Conservation (phyloP, 30 jellyfish, hydroid and myxozoan species). For the Pelagia noctiluca region DNA sequence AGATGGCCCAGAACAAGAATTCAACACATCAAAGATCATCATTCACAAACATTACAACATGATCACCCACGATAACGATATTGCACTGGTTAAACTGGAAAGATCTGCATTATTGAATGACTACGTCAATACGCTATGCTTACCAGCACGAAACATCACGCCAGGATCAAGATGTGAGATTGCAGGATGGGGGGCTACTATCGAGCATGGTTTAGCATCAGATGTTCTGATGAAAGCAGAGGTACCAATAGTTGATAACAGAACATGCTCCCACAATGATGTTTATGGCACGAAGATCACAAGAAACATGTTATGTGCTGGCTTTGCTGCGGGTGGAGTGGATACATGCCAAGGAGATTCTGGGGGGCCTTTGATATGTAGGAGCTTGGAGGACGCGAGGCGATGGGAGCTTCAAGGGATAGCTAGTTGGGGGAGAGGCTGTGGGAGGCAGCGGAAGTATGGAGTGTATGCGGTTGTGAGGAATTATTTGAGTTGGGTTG, state of each 20-base stretch:
- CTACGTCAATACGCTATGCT: constrained; percentile 72
- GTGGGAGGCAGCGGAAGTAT: constrained; percentile 84
- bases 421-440: constrained; percentile 95
- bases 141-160: constrained; percentile 49
- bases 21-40: constrained; percentile 50
- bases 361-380: constrained; percentile 94
- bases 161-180: constrained; percentile 69
- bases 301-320: constrained; percentile 92
- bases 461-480: constrained; percentile 83
- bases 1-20: constrained; percentile 68
- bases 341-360: constrained; percentile 92
- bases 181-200: constrained; percentile 95
- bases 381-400: constrained; percentile 20
- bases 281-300: constrained; percentile 77
- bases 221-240: constrained; percentile 68
- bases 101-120: constrained; percentile 38
- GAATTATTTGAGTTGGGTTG: constrained; percentile 72
- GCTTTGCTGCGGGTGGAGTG: constrained; percentile 74
- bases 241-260: constrained; percentile 63
- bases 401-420: constrained; percentile 83
- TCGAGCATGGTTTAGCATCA: constrained; percentile 65
- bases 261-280: constrained; percentile 52
- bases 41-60: constrained; percentile 65
- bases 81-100: constrained; percentile 68
- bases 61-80: constrained; percentile 78